Evolutionary conservation across 1,140 invertebrate species (phyloP), one percentile per base, ranked within the genome.

Genomic region (Drosophila baimaii): DNA sequence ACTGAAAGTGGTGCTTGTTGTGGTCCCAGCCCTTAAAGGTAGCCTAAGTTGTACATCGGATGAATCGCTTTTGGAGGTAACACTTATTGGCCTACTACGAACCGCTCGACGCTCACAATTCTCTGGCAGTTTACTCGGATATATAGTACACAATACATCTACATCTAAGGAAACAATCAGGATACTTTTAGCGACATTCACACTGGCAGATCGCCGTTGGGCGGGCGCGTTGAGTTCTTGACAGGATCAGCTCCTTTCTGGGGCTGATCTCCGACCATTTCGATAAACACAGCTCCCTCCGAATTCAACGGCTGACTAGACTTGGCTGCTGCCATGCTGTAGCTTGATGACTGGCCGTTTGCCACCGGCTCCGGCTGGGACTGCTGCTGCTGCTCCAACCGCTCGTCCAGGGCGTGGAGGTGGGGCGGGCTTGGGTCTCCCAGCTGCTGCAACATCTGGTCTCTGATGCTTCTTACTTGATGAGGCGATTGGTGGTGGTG

Each of bases 401-500:
- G 35, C 23, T 56, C 37, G 29, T 78, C 55, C 43, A 63, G 37
- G 49, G 49, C 47, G 55, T 27, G 29, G 59, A 46, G 8, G 33
- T 23, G n/a, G n/a, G n/a, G n/a, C n/a, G n/a, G n/a, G n/a, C n/a
- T n/a, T 12, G 35, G 23, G 5, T 25, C 33, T 1, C 12, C 31
- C 12, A 10, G 5, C 3, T 31, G 63, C 15, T 37, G 51, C 15
- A 4, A 25, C 10, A 9, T 5, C 31, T 10, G 58, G 27, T 5
- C 37, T 37, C 33, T 39, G 72, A 29, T 54, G 64, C 35, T 81
- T 75, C 72, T 77, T 64, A 79, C 76, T 77, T 79, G 73, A 77
- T 77, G 73, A 35, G 73, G 72, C 62, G 69, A 72, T 70, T 70
- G 78, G 58, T 81, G 74, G 64, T 76, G 64, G 69, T 76, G 23